A percentile compares a stretch with the other conserved stretches of the same genome.
phyloP scores from a whole-genome alignment of 1,140 invertebrate genomes.

The Nephila pilipes region DNA sequence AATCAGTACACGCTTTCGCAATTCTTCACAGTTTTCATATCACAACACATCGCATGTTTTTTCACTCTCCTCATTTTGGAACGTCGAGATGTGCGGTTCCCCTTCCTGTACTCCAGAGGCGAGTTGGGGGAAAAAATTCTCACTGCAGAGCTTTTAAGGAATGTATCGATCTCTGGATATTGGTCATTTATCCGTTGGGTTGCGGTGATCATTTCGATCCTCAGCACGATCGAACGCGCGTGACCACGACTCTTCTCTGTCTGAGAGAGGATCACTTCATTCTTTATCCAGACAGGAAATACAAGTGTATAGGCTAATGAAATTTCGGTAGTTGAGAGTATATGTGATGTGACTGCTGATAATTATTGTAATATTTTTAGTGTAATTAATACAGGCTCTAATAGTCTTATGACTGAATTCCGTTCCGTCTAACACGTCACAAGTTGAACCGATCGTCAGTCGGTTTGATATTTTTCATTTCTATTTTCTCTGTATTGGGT shows the following conservation, averaged over 20 bases:
- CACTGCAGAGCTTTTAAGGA: slow-evolving; percentile 24
- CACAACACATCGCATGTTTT: neutral
- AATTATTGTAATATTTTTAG: too few relatives aligned
- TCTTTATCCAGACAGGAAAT: too few relatives aligned
- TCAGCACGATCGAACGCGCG: neutral
- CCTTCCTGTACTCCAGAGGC: neutral
- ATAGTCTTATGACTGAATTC: too few relatives aligned
- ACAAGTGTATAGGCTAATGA: too few relatives aligned
- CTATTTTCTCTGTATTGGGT: too few relatives aligned
- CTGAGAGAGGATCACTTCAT: neutral
- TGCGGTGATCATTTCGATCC: slow-evolving; percentile 36
- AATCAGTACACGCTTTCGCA: neutral
- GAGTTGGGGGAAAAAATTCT: neutral
- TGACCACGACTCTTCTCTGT: neutral
- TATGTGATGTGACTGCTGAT: too few relatives aligned
- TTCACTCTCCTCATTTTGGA: neutral
- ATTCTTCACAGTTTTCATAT: neutral
- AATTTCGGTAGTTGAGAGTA: too few relatives aligned
- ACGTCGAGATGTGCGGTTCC: neutral
- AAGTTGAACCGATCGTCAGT: too few relatives aligned
- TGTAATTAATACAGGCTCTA: too few relatives aligned
- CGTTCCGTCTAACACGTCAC: too few relatives aligned
- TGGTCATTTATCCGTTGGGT: slow-evolving; percentile 10
- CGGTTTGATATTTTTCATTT: too few relatives aligned
- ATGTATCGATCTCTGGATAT: slow-evolving; percentile 39